Base-by-base conservation (phyloP, 2,113 vertebrate species). In the Choloepus hoffmanni region DNA sequence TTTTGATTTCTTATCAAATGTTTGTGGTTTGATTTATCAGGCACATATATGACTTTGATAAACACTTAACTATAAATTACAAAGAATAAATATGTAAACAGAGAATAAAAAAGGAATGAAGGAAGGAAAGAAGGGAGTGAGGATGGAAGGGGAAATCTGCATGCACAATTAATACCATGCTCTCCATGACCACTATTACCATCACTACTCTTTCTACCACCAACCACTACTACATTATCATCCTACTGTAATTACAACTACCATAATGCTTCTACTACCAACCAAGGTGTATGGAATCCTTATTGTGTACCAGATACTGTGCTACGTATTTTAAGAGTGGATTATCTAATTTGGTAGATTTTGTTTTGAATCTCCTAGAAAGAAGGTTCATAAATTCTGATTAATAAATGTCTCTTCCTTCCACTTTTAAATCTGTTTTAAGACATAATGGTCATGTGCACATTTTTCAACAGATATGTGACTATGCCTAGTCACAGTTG, bases 361-460 rank as follows among this genome's bases (percentile, higher is more conserved):
- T 88, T 36, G 62, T 33, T 81, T 67, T 83, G 50, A n/a, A 9
- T 89, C n/a, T 89, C 85, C 74, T 67, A 60, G 53, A 94, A 89
- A 82, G 8, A 78, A 63, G 58, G 21, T 28, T 76, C 78, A 89
- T 43, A 70, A 77, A 76, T 92, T 85, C 26, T 92, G 67, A 43
- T 13, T 48, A 89, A 82, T 55, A 45, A 43, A 16, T 74, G 10
- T 45, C 30, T 81, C 48, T 76, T 68, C 84, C 43, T 85, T 85
- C n/a, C 28, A 12, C 12, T 89, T 82, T 76, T n/a, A 78, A 89
- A 68, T 89, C 30, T 68, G 18, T 14, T 70, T 86, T 73, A 55
- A 79, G 63, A 53, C 21, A n/a, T 40, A 53, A 45, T 55, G 11
- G 40, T 63, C 16, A 36, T n/a, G 18, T 86, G 68, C 13, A 40